A percentile compares a stretch with the other conserved stretches of the same genome.
phyloP scores from a whole-genome alignment of 1,140 invertebrate species.

The Camponotus pennsylvanicus region DNA sequence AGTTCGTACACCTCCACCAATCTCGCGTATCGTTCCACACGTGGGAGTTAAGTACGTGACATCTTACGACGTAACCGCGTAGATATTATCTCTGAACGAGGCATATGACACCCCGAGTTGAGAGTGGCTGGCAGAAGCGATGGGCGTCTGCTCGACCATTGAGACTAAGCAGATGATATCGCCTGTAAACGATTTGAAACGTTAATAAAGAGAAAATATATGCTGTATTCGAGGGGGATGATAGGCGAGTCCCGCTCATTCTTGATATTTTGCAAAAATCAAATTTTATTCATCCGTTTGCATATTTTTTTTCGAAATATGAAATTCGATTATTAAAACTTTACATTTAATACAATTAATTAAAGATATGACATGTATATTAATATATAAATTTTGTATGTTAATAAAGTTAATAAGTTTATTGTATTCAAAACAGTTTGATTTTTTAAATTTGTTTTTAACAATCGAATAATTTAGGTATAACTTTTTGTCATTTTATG shows the following conservation, averaged over 20 bases:
- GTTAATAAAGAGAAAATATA: slow-evolving; percentile 39
- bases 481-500: no score
- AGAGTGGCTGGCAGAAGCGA: slow-evolving; percentile 64
- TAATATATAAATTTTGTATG: no score
- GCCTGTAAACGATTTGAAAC: slow-evolving; percentile 47
- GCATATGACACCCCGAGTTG: slow-evolving; percentile 72
- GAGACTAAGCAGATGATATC: slow-evolving; percentile 78
- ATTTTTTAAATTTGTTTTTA: no score
- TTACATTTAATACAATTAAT: no score
- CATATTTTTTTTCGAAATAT: neutral
- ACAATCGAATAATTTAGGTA: no score
- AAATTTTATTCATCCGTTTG: neutral
- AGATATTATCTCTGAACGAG: slow-evolving; percentile 53
- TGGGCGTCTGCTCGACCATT: slow-evolving; percentile 77
- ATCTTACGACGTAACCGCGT: slow-evolving; percentile 58
- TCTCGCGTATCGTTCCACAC: slow-evolving; percentile 36
- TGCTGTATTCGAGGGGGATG: slow-evolving; percentile 4
- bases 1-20: neutral
- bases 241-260: neutral
- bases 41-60: slow-evolving; percentile 60
- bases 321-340: no score
- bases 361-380: no score
- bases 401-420: no score
- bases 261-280: neutral
- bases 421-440: no score